Base-by-base conservation (phyloP, 2,113 vertebrate genomes). In the Glaucidium brasilianum region DNA sequence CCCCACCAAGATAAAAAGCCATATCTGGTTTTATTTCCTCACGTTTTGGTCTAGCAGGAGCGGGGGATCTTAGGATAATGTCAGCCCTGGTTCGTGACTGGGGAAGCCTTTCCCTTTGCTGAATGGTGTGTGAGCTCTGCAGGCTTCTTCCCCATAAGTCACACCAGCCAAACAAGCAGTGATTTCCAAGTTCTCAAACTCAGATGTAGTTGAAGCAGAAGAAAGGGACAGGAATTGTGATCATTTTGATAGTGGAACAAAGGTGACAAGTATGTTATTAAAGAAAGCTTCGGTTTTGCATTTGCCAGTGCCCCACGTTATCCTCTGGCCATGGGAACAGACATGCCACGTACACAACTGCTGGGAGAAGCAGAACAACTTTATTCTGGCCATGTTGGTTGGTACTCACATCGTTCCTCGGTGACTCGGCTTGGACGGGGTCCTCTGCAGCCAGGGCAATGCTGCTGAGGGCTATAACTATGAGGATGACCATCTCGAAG, bases 401-500 rank as follows among this genome's bases (percentile, higher is more conserved):
- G 35, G 27, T 29, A 97, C 99, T 99, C 96, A 99, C 99, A 2
- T 99, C 99, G 39, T 99, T 99, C 75, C 98, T 98, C 1, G 98
- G 98, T 0, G 99, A 99, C 35, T 99, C 99, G 0, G 99, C 98
- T n/a, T 98, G 98, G 27, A 99, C 99, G 0, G 99, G 99, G 82
- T 99, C 99, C 73, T 99, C 99, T 1, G 99, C 99, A 12, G 99
- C 99, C 97, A 99, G 96, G 76, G 99, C 99, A 1, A 99, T 99
- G 97, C 99, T 99, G 97, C 99, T 99, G 98, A 99, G 98, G 12
- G 99, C 98, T 7, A 99, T 99, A 67, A 99, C 99, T 8, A 99
- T 98, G 10, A 99, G 98, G 96, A 99, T 99, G 87, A 99, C 99
- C 99, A 99, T 99, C 98, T 99, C 99, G 3, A 99, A 99, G 88